Base-by-base conservation (phyloP, 2,113 vertebrate genomes). In the Burhinus bistriatus region DNA sequence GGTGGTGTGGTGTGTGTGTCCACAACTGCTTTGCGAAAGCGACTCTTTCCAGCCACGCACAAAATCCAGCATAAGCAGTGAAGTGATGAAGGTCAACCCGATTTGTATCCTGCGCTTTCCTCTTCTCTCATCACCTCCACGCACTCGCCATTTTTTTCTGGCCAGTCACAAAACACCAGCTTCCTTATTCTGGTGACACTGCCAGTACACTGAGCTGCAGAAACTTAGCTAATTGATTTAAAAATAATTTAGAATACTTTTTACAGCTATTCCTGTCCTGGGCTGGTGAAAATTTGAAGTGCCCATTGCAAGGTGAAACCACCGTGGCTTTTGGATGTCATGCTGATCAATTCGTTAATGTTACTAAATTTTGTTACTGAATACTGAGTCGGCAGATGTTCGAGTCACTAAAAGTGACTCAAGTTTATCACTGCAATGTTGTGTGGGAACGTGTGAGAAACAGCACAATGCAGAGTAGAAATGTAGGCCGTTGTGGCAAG, bases 381-480 rank as follows among this genome's bases (percentile, higher is more conserved):
- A 51, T 10, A 34, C 16, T 8, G n/a, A 47, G 8, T 52, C 6
- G 5, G n/a, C 15, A 62, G 62, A 12, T 23, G 25, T 30, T 68
- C 45, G 20, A 21, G 27, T 32, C 27, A 9, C 34, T 58, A 15
- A 9, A 40, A 64, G 19, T 23, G 55, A 7, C 30, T 12, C 10
- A 15, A 21, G 40, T 23, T 73, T 29, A 9, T 36, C 29, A 4
- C 29, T 12, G 13, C 38, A 8, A 1, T 12, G 44, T 23, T 15
- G 21, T n/a, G 40, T 40, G 36, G n/a, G 51, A 58, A 25, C 57
- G 47, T 17, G 8, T 27, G 65, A 42, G 36, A 68, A 57, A 3
- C 1, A 1, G 9, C 15, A 14, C 0, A 0, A 36, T 15, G 36
- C 32, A 6, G 58, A 40, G 34, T 13, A 34, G 22, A 80, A 42